phyloP scores from a whole-genome alignment of 2,888 invertebrate genomes.

The Hydrotaea cyrtoneurina region DNA sequence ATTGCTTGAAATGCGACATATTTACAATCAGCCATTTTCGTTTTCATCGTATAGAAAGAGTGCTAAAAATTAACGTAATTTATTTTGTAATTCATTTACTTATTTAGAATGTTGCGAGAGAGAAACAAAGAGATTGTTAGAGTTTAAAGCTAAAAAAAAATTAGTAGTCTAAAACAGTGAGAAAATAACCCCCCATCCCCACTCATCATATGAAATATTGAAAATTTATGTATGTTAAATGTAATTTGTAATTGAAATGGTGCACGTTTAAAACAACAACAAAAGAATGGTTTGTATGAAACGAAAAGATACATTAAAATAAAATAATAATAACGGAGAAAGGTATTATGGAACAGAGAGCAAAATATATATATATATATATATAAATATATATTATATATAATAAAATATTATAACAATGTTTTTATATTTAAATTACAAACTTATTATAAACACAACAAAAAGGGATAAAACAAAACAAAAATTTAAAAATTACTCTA shows the following conservation, averaged over 20 bases:
- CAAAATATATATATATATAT: constrained; percentile 30
- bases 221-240: constrained; percentile 38
- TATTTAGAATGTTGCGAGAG: constrained; percentile 65
- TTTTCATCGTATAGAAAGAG: background rate
- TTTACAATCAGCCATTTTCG: background rate
- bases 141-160: constrained; percentile 60
- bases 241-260: constrained; percentile 62
- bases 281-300: constrained; percentile 59
- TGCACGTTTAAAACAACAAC: constrained; percentile 63
- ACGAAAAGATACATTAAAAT: constrained; percentile 31
- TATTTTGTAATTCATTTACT: background rate
- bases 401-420: constrained; percentile 36
- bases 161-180: constrained; percentile 44
- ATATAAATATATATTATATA: background rate
- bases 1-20: too few species aligned
- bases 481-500: constrained; percentile 47
- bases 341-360: constrained; percentile 31
- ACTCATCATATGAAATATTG: constrained; percentile 34
- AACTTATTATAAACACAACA: constrained; percentile 26
- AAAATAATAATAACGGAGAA: constrained; percentile 23
- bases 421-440: constrained; percentile 61
- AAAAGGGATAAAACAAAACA: background rate
- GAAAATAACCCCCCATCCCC: constrained; percentile 21
- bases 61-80: background rate
- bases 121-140: constrained; percentile 68